phyloP scores from a whole-genome alignment of 2,797 vertebrate genomes.

The Gadopsis marmoratus region DNA sequence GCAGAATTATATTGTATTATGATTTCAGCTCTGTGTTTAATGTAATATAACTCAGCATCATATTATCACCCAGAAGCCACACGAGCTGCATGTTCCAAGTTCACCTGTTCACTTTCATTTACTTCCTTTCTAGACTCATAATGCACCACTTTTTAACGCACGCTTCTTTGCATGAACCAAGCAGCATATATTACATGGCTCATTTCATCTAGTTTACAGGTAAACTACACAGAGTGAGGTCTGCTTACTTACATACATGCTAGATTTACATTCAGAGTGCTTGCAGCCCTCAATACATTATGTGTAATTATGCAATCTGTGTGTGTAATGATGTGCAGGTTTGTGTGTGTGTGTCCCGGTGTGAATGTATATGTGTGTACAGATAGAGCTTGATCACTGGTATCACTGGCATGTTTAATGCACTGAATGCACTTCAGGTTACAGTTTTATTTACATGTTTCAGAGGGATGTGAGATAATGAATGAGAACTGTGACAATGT shows the following conservation, averaged over 20 bases:
- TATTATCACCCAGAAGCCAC: background rate
- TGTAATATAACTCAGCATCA: background rate
- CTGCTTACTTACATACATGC: slow-evolving; percentile 41
- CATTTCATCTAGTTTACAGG: slow-evolving; percentile 61
- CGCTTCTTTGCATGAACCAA: background rate
- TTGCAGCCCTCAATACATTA: slow-evolving; percentile 47
- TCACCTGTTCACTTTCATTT: background rate
- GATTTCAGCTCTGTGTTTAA: background rate
- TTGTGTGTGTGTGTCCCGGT: slow-evolving; percentile 19
- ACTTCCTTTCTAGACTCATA: slow-evolving; percentile 15
- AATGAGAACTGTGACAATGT: slow-evolving; percentile 4
- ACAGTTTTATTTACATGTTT: slow-evolving; percentile 15
- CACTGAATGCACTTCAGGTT: background rate
- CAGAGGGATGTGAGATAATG: slow-evolving; percentile 1
- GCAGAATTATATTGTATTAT: no score
- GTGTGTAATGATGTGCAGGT: slow-evolving; percentile 43
- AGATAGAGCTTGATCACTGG: background rate
- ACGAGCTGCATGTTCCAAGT: background rate
- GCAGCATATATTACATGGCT: slow-evolving; percentile 46
- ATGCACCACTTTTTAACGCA: slow-evolving; percentile 14
- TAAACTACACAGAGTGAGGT: slow-evolving; percentile 44
- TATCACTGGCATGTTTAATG: background rate
- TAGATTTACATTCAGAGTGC: slow-evolving; percentile 57
- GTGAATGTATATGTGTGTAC: slow-evolving; percentile 1
- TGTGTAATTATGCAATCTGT: slow-evolving; percentile 55